phyloP scores from a whole-genome alignment of 37 sponge, comb jelly and placozoan genomes.

The Amphimedon queenslandica region DNA sequence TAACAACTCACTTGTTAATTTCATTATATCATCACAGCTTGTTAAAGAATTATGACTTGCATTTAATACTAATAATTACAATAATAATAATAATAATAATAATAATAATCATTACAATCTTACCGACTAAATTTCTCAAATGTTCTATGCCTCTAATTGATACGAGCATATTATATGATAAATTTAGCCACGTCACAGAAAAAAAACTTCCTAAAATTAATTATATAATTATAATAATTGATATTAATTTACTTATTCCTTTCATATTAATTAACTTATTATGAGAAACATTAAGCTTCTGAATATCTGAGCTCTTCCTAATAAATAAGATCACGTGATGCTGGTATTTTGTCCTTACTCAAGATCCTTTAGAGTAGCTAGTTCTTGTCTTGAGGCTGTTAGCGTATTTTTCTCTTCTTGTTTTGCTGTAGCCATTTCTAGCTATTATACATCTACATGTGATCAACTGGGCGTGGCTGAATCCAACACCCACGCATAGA shows the following conservation, averaged over 20 bases:
- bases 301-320: no score
- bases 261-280: conserved; percentile 9
- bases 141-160: conserved; percentile 22
- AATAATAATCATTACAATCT: neutral
- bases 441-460: no score
- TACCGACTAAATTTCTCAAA: conserved; percentile 26
- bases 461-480: neutral
- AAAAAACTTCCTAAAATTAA: conserved; percentile 16
- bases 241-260: conserved; percentile 31
- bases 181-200: conserved; percentile 29
- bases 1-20: conserved; percentile 26
- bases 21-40: conserved; percentile 15
- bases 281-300: conserved; percentile 27
- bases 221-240: neutral
- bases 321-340: no score
- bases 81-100: neutral
- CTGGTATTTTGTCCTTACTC: no score
- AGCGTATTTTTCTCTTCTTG: no score
- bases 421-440: no score
- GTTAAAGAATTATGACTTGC: conserved; percentile 28
- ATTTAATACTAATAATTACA: conserved; percentile 20
- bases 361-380: no score
- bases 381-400: no score
- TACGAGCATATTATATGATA: conserved; percentile 34
- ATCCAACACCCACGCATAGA: no score